Evolutionary conservation across 2,888 invertebrate genomes (phyloP).

Genomic region (Rhogogaster chlorosoma): DNA sequence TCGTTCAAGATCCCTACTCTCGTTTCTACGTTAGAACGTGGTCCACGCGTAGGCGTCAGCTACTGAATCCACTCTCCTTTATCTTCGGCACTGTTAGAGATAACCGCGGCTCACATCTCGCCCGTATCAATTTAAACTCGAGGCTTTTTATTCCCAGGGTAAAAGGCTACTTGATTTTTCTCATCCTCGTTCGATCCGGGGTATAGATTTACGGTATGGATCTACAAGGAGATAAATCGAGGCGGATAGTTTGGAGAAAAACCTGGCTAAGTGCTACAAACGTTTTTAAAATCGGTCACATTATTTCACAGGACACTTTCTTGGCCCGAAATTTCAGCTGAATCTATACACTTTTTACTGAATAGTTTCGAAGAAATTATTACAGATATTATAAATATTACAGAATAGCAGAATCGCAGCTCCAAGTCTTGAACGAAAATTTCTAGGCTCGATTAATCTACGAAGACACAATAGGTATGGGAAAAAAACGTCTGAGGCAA

Average conservation of each 20-base stretch:
- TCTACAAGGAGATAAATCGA: not conserved
- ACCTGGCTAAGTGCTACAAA: not conserved
- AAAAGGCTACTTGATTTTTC: not conserved
- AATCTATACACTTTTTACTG: too few relatives aligned
- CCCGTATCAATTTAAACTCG: not conserved
- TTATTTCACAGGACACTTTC: too few relatives aligned
- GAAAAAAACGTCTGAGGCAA: not conserved
- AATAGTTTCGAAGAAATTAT: too few relatives aligned
- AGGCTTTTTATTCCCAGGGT: not conserved
- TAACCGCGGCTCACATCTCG: conserved; percentile 30
- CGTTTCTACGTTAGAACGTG: not conserved
- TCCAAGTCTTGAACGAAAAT: not conserved
- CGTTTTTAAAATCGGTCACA: not conserved
- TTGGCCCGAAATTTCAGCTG: too few relatives aligned
- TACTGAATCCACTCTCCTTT: conserved; percentile 49
- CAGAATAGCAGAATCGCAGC: too few relatives aligned
- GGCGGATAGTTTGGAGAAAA: not conserved
- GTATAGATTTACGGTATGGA: not conserved
- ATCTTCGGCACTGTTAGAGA: conserved; percentile 46
- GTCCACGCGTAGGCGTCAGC: conserved; percentile 40
- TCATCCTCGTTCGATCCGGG: not conserved
- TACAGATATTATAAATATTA: too few relatives aligned
- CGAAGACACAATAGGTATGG: not conserved
- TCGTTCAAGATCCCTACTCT: not conserved
- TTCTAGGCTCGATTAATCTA: too few relatives aligned